Base-by-base conservation (phyloP, 1,140 invertebrate species). In the Hypothenemus hampei region DNA sequence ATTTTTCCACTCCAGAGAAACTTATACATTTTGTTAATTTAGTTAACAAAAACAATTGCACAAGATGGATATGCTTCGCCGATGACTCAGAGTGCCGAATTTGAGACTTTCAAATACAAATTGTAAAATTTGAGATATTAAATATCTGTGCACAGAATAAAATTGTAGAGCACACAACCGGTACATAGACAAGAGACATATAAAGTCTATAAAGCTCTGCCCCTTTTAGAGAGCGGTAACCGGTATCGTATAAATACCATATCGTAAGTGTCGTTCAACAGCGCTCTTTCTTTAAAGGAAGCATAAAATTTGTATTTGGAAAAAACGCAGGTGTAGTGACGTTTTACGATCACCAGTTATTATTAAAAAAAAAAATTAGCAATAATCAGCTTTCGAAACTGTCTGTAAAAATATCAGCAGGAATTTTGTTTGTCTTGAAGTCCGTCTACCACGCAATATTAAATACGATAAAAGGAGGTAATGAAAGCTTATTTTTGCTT, bases 391-490 rank as follows among this genome's bases (percentile, higher is more conserved):
- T 39, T 18, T 39, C 18, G 18, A 4, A 18, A 39, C 18, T 39
- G 36, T 39, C 36, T 39, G 36, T 18, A 39, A 39, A 39, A 39
- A 39, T 39, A 39, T 16, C 13, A 8, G n/a, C 13, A 39, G 36
- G 36, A 39, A 39, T 39, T 39, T 39, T 39, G 36, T 39, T 39
- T 10, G 13, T 39, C 10, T 39, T 39, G 19, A 39, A 39, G 19
- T 39, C 36, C 36, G 36, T 39, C 36, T 39, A 16, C 13, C n/a
- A 18, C 36, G 36, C 36, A 39, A 39, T 39, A 16, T 18, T 16
- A 15, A 15, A 39, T 19, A 39, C n/a, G 36, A 39, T 39, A 39
- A 39, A 10, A 10, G 36, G 10, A 18, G 18, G n/a, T n/a, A n/a
- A n/a, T 39, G 18, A n/a, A 19, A n/a, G 8, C 36, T 8, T 16